These are phyloP conservation scores for Galaxea fascicularis DNA, from an alignment of 92 coral and sea anemone genomes.

Conservation along the genomic window DNA sequence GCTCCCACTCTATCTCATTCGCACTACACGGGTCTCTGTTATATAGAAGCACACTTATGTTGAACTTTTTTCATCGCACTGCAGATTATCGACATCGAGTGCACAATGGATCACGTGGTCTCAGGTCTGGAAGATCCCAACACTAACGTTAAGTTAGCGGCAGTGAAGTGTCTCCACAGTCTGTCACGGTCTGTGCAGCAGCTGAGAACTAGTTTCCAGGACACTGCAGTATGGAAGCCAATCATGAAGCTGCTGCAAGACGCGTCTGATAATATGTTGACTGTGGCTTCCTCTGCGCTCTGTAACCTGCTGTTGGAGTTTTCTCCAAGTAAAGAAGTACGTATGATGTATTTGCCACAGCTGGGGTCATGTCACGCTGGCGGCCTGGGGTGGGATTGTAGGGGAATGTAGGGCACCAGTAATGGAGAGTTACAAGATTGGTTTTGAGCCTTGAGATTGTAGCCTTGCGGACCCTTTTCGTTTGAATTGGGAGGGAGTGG, in stretches of 20 bases:
- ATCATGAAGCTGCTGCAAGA: slow-evolving; percentile 91
- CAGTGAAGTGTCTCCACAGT: slow-evolving; percentile 98
- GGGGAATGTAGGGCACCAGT: too few species aligned
- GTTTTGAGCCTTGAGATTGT: too few species aligned
- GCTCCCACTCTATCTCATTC: background rate
- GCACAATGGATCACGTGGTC: slow-evolving; percentile 97
- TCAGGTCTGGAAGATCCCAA: slow-evolving; percentile 93
- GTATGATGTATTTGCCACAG: background rate
- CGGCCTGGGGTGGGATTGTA: too few species aligned
- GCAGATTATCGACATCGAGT: slow-evolving; percentile 93
- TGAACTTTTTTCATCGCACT: background rate
- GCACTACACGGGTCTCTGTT: too few species aligned
- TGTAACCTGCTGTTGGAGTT: slow-evolving; percentile 95
- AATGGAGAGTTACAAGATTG: too few species aligned
- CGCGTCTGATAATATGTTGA: slow-evolving; percentile 93
- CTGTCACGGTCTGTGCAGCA: slow-evolving; percentile 97
- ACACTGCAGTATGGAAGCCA: slow-evolving; percentile 98
- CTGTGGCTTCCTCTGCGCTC: slow-evolving; percentile 97
- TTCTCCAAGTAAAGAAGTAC: slow-evolving; percentile 98
- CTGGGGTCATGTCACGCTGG: too few species aligned
- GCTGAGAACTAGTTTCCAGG: slow-evolving; percentile 94
- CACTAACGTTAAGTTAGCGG: slow-evolving; percentile 90
- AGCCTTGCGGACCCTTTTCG: too few species aligned
- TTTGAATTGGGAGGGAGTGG: too few species aligned
- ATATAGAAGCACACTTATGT: background rate